phyloP scores from a whole-genome alignment of 1,140 invertebrate species.

The Scaptomyza graminum region DNA sequence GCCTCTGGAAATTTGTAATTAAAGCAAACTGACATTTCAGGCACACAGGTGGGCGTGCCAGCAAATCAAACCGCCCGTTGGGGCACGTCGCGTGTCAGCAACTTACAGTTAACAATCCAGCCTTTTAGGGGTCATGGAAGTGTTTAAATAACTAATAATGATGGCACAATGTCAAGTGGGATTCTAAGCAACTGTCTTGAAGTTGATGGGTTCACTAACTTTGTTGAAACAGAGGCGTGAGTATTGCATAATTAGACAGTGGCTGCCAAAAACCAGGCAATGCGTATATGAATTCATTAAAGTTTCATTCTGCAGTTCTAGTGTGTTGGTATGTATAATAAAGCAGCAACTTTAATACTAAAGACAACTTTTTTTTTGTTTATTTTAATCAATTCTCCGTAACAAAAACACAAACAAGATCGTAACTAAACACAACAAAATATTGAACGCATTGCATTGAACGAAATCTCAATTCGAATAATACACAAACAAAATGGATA shows the following conservation, averaged over 20 bases:
- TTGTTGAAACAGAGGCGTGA: constrained; percentile 4
- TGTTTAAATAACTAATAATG: constrained; percentile 66
- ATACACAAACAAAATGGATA: too few relatives aligned
- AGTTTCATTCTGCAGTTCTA: background rate
- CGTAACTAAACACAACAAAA: background rate
- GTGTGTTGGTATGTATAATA: background rate
- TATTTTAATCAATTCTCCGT: too few relatives aligned
- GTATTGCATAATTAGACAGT: constrained; percentile 18
- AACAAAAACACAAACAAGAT: too few relatives aligned
- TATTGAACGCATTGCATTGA: too few relatives aligned
- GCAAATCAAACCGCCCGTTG: constrained; percentile 13
- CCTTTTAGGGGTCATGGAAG: background rate
- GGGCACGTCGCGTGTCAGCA: constrained; percentile 63
- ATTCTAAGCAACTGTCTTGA: constrained; percentile 34
- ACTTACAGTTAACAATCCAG: constrained; percentile 62
- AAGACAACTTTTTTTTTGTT: too few relatives aligned
- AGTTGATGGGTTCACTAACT: constrained; percentile 50
- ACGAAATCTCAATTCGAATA: too few relatives aligned
- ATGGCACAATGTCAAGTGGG: constrained; percentile 46
- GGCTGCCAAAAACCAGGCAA: constrained; percentile 38
- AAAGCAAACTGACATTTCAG: constrained; percentile 8
- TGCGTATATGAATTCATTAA: constrained; percentile 42
- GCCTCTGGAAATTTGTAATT: constrained; percentile 61
- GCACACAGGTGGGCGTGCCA: constrained; percentile 45
- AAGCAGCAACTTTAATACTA: background rate